These are phyloP conservation scores for Dastarcus helophoroides DNA, from an alignment of 2,888 invertebrate genomes.

Conservation along the genomic window DNA sequence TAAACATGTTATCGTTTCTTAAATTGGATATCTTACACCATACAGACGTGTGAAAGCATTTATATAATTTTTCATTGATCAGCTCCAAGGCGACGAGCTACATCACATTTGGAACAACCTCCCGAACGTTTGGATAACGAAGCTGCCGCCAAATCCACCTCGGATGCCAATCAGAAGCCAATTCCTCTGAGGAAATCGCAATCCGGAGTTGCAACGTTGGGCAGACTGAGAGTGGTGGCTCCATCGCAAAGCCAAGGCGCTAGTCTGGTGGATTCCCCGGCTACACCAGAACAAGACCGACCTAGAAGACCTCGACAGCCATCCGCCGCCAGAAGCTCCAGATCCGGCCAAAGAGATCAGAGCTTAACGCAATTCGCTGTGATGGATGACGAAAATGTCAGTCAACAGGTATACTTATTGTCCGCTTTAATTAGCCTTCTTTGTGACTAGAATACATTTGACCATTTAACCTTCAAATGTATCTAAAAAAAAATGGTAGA, in stretches of 20 bases:
- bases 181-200: conserved; percentile 35
- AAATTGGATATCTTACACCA: too few species aligned
- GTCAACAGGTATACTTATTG: conserved; percentile 73
- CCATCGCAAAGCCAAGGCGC: conserved; percentile 17
- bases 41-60: not conserved
- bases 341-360: conserved; percentile 56
- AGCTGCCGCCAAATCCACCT: conserved; percentile 45
- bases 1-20: too few species aligned
- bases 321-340: conserved; percentile 33
- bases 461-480: too few species aligned
- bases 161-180: conserved; percentile 32
- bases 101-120: conserved; percentile 34
- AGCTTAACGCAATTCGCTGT: conserved; percentile 84
- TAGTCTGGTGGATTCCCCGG: conserved; percentile 28
- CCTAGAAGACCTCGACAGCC: conserved; percentile 30
- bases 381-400: conserved; percentile 87
- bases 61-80: conserved; percentile 9
- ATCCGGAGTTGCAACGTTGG: conserved; percentile 56
- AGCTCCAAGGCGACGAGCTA: conserved; percentile 33
- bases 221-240: conserved; percentile 59
- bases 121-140: conserved; percentile 51
- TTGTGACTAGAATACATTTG: too few species aligned
- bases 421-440: too few species aligned
- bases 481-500: too few species aligned
- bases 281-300: conserved; percentile 36